These are phyloP conservation scores for Apoda limacodes DNA, from an alignment of 2,888 invertebrate genomes.

Conservation along the genomic window DNA sequence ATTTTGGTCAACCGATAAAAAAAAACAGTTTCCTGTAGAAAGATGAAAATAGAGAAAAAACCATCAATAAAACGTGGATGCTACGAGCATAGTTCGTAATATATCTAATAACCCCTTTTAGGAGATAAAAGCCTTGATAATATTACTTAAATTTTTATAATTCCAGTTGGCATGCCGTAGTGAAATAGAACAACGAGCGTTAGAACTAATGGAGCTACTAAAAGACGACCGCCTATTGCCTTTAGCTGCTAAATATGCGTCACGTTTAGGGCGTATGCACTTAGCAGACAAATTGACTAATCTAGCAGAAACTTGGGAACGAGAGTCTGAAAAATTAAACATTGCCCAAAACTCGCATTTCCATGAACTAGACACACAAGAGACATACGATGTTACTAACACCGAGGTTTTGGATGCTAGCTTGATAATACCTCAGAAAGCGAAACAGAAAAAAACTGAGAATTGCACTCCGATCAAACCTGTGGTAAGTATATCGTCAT, in stretches of 20 bases:
- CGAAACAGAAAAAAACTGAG: conserved; percentile 41
- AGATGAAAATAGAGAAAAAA: too few species aligned
- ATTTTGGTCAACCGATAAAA: too few species aligned
- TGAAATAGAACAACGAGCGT: conserved; percentile 86
- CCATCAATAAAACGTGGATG: too few species aligned
- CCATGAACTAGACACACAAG: conserved; percentile 45
- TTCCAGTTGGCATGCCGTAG: conserved; percentile 84
- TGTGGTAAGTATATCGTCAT: conserved; percentile 54
- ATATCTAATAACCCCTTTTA: too few species aligned
- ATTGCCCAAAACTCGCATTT: conserved; percentile 44
- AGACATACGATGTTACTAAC: conserved; percentile 48
- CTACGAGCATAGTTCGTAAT: too few species aligned
- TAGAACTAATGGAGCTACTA: conserved; percentile 87
- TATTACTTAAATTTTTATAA: conserved; percentile 1
- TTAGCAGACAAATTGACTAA: conserved; percentile 82
- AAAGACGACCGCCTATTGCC: conserved; percentile 82
- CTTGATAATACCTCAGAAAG: conserved; percentile 52
- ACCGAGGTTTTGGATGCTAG: conserved; percentile 49
- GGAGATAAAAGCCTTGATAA: too few species aligned
- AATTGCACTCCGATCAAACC: conserved; percentile 47
- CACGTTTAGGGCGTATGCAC: conserved; percentile 79
- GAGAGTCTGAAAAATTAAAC: conserved; percentile 36
- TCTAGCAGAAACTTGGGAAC: conserved; percentile 60
- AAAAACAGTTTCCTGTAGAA: too few species aligned
- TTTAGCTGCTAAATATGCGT: conserved; percentile 90